Percentiles rank a stretch among this genome's conserved stretches.
Evolutionary conservation across 2,113 vertebrate species (phyloP).

Genomic region (Cochlearius cochlearius): DNA sequence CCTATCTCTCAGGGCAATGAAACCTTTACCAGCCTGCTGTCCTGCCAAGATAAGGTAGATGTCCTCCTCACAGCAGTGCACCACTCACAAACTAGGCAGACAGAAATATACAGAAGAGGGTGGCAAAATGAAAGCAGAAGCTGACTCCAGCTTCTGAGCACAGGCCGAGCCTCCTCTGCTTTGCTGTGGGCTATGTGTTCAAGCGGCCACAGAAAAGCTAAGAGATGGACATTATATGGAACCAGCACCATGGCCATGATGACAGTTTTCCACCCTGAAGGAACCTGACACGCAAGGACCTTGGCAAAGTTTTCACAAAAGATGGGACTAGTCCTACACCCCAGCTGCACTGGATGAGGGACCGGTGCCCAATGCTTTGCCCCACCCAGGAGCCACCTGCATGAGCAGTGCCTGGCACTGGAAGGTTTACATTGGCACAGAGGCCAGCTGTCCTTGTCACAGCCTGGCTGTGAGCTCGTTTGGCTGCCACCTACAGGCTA

Average conservation of each 20-base stretch:
- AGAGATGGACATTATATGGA: neutral
- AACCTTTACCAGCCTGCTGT: neutral
- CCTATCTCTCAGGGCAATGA: neutral
- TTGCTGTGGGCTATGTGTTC: neutral
- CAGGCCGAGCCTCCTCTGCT: neutral
- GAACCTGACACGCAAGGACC: neutral
- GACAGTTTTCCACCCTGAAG: neutral
- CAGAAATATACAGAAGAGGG: neutral
- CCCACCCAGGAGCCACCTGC: neutral
- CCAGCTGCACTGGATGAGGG: neutral
- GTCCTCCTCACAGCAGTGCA: neutral
- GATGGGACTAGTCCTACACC: neutral
- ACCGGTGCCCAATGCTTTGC: neutral
- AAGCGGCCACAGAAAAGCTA: neutral
- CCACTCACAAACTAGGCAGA: neutral
- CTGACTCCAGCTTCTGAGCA: neutral
- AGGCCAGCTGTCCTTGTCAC: neutral
- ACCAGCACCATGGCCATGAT: neutral
- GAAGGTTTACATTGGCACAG: neutral
- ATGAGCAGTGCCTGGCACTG: neutral
- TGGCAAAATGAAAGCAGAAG: neutral
- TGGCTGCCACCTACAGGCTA: slow-evolving; percentile 12
- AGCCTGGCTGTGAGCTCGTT: neutral
- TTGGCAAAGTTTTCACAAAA: neutral
- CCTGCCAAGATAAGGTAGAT: neutral